Percentiles rank a stretch among this genome's conserved stretches.
Conservation (phyloP, 1,140 invertebrate species). For the Micrasema minimum region DNA sequence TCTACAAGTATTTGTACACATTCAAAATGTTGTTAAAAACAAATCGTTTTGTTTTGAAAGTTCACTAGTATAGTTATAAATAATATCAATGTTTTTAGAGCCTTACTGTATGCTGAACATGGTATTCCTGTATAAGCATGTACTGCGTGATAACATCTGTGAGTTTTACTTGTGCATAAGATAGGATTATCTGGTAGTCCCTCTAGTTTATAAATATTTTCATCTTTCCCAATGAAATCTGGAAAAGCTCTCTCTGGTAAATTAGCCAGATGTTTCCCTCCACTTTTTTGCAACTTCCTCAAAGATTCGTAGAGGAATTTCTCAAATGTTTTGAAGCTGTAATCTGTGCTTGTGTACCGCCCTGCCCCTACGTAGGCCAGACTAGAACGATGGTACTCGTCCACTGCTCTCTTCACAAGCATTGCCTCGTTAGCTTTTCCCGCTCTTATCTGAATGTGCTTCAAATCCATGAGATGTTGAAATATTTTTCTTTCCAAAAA, state of each 20-base stretch:
- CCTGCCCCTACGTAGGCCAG: slow-evolving; percentile 74
- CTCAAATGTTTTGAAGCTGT: slow-evolving; percentile 88
- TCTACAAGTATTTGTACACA: too few species aligned
- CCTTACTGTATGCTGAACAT: slow-evolving; percentile 85
- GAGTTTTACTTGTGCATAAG: slow-evolving; percentile 84
- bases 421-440: slow-evolving; percentile 90
- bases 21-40: too few species aligned
- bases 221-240: slow-evolving; percentile 56
- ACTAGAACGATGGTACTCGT: slow-evolving; percentile 84
- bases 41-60: too few species aligned
- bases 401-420: slow-evolving; percentile 85
- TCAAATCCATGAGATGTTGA: slow-evolving; percentile 92
- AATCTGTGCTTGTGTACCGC: slow-evolving; percentile 77
- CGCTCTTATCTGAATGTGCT: slow-evolving; percentile 90
- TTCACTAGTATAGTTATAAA: too few species aligned
- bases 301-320: slow-evolving; percentile 91
- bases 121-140: slow-evolving; percentile 91
- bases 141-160: slow-evolving; percentile 88
- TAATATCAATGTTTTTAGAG: too few species aligned
- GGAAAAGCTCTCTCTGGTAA: slow-evolving; percentile 67
- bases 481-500: slow-evolving; percentile 93
- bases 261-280: slow-evolving; percentile 72
- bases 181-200: slow-evolving; percentile 69
- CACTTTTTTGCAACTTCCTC: slow-evolving; percentile 78
- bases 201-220: slow-evolving; percentile 62